Evolutionary conservation across 2,888 invertebrate genomes (phyloP), one percentile per base, ranked within the genome.

Genomic region (Rhaphigaster nebulosa): DNA sequence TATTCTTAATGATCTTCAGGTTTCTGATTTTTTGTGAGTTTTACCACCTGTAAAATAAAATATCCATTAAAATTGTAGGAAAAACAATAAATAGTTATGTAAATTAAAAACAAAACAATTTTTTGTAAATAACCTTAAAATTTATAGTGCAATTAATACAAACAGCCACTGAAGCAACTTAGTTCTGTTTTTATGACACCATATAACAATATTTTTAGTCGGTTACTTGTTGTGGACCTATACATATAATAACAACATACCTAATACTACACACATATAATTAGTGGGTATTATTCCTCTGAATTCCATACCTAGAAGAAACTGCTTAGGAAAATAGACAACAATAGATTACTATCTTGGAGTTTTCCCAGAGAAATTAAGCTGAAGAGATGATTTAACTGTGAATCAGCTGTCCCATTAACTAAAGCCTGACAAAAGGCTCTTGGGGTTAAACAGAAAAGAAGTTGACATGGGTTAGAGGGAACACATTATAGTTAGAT

Each of bases 11-110:
- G 84, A 41, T 84, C n/a, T 45, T 88, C 88, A 88, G 88, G 56
- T 56, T 88, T 88, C 88, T 88, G 88, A 60, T 88, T 88, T 88
- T 88, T 90, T 70, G 45, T 80, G 52, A 41, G 56, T 80, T 90
- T 90, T 70, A 56, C 76, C 52, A 90, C 87, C 90, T 90, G 90
- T 20, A 89, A 89, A 70, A 76, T 26, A 90, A 90, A 87, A 56
- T 34, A 84, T 38, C 2, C 20, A 38, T 76, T 76, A 76, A 38
- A 38, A 38, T 76, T 10, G 1, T 65, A 60, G 34, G 6, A 76
- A 6, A 13, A 76, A 76, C 6, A 38, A 8, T 29, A 4, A 76
- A 20, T 76, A 76, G 8, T 76, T 38, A 38, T 38, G 23, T 65
- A 29, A 1, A 34, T 65, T n/a, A 65, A 34, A 18, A 65, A 34